Conservation (phyloP, 2,797 vertebrate genomes). For the Characodon lateralis region DNA sequence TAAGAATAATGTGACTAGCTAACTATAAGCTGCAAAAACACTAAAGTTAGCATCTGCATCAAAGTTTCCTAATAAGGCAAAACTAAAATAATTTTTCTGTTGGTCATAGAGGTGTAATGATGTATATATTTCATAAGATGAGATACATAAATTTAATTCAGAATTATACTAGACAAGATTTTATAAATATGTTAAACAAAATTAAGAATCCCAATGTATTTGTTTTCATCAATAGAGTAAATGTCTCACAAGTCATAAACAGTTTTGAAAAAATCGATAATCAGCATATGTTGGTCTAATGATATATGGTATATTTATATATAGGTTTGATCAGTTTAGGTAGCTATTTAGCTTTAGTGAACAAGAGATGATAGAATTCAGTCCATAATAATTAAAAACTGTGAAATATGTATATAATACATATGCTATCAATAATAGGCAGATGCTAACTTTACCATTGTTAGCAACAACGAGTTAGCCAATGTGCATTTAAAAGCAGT, state of each 20-base stretch:
- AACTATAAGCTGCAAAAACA: neutral
- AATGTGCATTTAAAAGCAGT: neutral
- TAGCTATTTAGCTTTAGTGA: neutral
- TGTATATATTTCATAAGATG: neutral
- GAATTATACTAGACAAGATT: neutral
- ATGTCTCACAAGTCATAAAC: neutral
- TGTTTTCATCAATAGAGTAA: neutral
- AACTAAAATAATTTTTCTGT: neutral
- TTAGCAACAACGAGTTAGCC: neutral
- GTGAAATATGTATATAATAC: neutral
- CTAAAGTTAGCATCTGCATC: neutral
- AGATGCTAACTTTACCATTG: no score
- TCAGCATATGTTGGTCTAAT: neutral
- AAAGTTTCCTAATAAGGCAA: neutral
- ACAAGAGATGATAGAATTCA: neutral
- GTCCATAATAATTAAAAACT: neutral
- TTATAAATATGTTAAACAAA: neutral
- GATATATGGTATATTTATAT: neutral
- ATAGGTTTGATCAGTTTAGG: neutral
- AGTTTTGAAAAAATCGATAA: neutral
- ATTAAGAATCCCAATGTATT: neutral
- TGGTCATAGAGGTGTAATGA: neutral
- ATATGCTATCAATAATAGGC: neutral
- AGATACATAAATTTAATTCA: neutral
- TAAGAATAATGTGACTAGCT: neutral